phyloP scores from a whole-genome alignment of 2,113 vertebrate species.

The Syngnathus floridae region DNA sequence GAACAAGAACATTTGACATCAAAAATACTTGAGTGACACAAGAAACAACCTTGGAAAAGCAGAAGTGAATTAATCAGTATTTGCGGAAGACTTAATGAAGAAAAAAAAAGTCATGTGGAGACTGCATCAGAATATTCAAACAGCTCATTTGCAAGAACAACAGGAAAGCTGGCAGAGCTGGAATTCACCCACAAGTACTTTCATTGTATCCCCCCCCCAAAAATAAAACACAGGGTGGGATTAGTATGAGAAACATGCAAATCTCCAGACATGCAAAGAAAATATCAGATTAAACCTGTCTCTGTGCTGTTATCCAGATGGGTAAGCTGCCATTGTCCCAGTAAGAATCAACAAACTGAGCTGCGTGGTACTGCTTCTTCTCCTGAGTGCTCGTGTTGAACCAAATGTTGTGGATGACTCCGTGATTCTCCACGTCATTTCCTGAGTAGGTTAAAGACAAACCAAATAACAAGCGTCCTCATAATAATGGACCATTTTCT shows the following conservation, averaged over 20 bases:
- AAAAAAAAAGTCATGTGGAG: neutral
- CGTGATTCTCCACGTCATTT: constrained; percentile 80
- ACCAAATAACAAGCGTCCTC: neutral
- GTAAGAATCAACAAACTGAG: constrained; percentile 70
- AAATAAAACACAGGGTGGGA: neutral
- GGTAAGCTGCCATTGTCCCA: constrained; percentile 84
- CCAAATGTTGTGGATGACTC: constrained; percentile 87
- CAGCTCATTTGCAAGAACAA: neutral
- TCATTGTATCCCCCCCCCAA: neutral
- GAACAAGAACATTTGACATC: neutral
- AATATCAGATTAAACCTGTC: constrained; percentile 62
- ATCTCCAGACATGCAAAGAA: neutral
- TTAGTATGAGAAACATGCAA: neutral
- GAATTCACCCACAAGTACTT: neutral
- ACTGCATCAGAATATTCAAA: neutral
- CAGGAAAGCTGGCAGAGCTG: neutral
- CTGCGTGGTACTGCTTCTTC: constrained; percentile 73
- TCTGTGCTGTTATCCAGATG: constrained; percentile 86
- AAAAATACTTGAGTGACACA: too few species aligned
- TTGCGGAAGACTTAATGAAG: too few species aligned
- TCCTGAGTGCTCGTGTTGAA: constrained; percentile 73
- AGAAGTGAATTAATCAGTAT: too few species aligned
- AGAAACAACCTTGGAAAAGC: too few species aligned
- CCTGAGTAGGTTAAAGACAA: constrained; percentile 56
- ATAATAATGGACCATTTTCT: neutral